Evolutionary conservation across 2,797 vertebrate genomes (phyloP).

Genomic region (Spondyliosoma cantharus): DNA sequence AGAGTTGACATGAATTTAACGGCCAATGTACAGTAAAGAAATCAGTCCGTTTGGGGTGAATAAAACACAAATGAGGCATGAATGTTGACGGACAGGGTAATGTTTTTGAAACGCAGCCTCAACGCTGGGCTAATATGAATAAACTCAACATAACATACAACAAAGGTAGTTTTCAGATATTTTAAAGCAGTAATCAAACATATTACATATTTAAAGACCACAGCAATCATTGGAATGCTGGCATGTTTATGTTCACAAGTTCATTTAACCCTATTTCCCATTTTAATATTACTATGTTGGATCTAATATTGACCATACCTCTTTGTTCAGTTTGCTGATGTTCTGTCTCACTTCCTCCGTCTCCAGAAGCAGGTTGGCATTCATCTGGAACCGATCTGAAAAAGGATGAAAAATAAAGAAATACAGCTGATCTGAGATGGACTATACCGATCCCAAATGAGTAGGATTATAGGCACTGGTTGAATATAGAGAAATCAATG

Average conservation of each 20-base stretch:
- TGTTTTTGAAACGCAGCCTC: too few species aligned
- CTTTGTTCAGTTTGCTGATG: constrained; percentile 89
- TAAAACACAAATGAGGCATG: too few species aligned
- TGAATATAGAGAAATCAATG: neutral
- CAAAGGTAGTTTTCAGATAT: too few species aligned
- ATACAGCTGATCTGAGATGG: neutral
- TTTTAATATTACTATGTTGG: neutral
- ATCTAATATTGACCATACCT: constrained; percentile 80
- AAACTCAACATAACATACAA: too few species aligned
- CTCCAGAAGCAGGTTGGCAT: constrained; percentile 83
- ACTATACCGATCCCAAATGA: neutral
- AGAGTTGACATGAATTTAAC: too few species aligned
- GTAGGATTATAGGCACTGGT: neutral
- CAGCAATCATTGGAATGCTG: neutral
- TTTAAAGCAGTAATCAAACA: too few species aligned
- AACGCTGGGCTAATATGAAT: too few species aligned
- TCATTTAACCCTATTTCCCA: too few species aligned
- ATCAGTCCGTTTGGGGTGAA: too few species aligned
- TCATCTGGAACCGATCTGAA: constrained; percentile 77
- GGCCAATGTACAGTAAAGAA: too few species aligned
- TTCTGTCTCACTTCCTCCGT: constrained; percentile 91
- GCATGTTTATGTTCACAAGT: neutral
- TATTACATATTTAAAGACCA: neutral
- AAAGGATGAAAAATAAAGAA: constrained; percentile 9
- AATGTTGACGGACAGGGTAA: too few species aligned